Percentiles rank a stretch among this genome's conserved stretches.
These are phyloP conservation scores for Agriopis leucophaearia DNA, from an alignment of 2,888 invertebrate genomes.

Conservation along the genomic window DNA sequence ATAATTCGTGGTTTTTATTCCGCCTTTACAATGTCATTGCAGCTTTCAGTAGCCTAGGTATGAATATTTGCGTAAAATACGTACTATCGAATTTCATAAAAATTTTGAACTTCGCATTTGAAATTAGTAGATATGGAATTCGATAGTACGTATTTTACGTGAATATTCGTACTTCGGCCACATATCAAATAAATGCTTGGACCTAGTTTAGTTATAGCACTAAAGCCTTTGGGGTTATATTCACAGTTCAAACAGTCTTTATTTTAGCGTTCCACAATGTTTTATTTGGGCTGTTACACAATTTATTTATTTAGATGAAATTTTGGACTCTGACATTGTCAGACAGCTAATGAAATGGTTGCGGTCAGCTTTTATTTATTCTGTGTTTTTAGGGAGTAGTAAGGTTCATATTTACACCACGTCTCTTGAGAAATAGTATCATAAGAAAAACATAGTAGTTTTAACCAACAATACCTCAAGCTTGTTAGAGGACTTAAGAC, in stretches of 20 bases:
- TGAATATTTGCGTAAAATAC: no score
- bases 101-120: no score
- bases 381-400: background rate
- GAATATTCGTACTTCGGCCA: no score
- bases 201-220: no score
- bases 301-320: slow-evolving; percentile 13
- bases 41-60: no score
- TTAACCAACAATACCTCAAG: slow-evolving; percentile 40
- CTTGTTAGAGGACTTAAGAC: slow-evolving; percentile 31
- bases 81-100: no score
- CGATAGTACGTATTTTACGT: no score
- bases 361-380: background rate
- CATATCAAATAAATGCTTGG: no score
- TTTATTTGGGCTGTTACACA: background rate
- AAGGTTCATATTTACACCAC: background rate
- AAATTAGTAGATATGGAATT: no score
- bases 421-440: background rate
- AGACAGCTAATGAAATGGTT: background rate
- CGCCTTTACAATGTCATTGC: no score
- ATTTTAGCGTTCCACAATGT: background rate
- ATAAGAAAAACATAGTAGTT: slow-evolving; percentile 31
- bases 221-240: background rate
- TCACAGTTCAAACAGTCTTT: background rate
- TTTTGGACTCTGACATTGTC: background rate
- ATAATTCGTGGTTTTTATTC: no score